These are phyloP conservation scores for Halcyon badia DNA, from an alignment of 2,797 vertebrate genomes.

Conservation along the genomic window DNA sequence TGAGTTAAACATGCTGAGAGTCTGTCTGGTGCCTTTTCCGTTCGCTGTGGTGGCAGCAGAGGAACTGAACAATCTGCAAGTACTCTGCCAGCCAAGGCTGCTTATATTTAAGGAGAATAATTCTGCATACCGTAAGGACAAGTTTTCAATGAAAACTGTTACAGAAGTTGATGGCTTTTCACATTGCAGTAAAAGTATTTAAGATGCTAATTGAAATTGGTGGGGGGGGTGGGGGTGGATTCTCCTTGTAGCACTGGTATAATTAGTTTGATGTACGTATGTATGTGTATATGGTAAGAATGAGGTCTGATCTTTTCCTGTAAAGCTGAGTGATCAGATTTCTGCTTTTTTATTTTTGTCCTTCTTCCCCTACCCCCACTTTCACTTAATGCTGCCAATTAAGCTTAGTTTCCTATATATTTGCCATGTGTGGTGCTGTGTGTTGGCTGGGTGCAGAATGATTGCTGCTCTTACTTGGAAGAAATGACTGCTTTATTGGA, in stretches of 20 bases:
- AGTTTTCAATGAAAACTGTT: background rate
- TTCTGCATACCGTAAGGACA: background rate
- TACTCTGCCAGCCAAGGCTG: background rate
- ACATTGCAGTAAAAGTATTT: background rate
- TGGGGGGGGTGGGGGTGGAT: background rate
- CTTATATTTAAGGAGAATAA: background rate
- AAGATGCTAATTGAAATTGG: background rate
- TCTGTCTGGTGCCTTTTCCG: background rate
- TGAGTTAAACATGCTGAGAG: background rate
- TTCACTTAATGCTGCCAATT: background rate
- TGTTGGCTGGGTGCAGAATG: background rate
- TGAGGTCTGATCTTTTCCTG: background rate
- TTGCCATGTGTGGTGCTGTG: background rate
- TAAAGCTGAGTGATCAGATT: conserved; percentile 12
- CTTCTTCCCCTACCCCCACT: background rate
- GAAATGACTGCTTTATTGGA: background rate
- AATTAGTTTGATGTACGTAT: background rate
- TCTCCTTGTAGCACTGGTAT: background rate
- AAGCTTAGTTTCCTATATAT: background rate
- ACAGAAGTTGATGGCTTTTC: background rate
- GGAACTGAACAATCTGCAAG: background rate
- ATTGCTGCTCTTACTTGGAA: background rate
- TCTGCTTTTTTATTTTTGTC: background rate
- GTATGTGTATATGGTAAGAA: background rate
- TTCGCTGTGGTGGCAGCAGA: background rate